phyloP scores from a whole-genome alignment of 1,140 invertebrate genomes.

The roundworm (Caenorhabditis elegans) region DNA sequence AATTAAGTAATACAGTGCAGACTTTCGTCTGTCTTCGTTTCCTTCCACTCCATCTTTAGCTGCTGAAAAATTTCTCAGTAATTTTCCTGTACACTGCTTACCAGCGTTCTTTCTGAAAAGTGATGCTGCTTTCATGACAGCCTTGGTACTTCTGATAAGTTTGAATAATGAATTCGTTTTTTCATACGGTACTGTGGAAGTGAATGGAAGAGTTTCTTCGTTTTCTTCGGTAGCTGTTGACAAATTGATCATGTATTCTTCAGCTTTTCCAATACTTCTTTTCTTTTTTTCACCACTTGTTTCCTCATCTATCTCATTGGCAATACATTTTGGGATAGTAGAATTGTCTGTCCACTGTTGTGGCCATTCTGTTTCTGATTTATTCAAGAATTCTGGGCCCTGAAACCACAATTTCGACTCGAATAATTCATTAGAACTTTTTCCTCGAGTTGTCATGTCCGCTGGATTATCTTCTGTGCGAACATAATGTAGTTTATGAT shows the following conservation, averaged over 20 bases:
- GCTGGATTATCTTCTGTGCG: conserved; percentile 13
- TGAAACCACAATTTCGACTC: not conserved
- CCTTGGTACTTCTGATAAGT: not conserved
- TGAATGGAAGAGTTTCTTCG: not conserved
- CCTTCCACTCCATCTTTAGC: not conserved
- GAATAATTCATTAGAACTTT: not conserved
- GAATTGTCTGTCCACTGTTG: not conserved
- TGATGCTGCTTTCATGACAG: not conserved
- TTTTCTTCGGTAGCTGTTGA: not conserved
- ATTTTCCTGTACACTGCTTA: too few relatives aligned
- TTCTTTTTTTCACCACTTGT: not conserved
- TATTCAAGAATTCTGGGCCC: conserved; percentile 1
- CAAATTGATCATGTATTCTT: not conserved
- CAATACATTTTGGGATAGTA: not conserved
- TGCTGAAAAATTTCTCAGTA: not conserved
- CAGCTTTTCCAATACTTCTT: not conserved
- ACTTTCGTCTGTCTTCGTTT: not conserved
- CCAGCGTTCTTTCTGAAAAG: not conserved
- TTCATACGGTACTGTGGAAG: not conserved
- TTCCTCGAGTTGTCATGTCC: conserved; percentile 15
- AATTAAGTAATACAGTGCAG: not conserved
- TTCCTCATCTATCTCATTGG: not conserved
- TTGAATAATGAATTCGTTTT: too few relatives aligned
- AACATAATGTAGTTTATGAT: conserved; percentile 15
- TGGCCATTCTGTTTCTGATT: not conserved